Evolutionary conservation across 2,113 vertebrate species (phyloP).

Genomic region (Herpailurus yagouaroundi): DNA sequence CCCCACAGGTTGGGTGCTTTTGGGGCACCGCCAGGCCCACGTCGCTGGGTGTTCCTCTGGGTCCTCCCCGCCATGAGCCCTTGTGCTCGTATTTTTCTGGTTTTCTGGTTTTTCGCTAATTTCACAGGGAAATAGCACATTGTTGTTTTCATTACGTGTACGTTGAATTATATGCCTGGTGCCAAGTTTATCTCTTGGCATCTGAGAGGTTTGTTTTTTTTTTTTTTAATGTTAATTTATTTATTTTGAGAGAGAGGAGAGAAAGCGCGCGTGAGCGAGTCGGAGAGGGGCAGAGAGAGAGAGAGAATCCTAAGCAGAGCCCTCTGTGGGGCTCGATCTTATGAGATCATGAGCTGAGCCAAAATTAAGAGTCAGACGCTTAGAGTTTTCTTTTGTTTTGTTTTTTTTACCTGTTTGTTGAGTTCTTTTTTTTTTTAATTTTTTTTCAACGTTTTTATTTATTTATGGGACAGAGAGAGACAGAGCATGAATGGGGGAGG

Average conservation of each 20-base stretch:
- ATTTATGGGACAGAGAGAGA: no score
- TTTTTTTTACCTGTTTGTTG: neutral
- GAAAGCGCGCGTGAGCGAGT: no score
- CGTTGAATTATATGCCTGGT: neutral
- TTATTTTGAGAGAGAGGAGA: no score
- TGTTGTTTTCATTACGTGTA: neutral
- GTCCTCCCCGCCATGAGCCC: neutral
- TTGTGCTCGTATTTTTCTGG: neutral
- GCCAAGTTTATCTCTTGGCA: neutral
- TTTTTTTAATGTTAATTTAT: no score
- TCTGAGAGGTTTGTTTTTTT: neutral
- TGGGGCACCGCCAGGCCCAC: rapidly evolving
- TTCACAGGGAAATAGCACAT: neutral
- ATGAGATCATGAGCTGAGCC: no score
- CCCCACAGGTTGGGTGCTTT: neutral
- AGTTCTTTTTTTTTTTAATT: neutral
- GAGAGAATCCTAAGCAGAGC: no score
- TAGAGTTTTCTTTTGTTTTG: no score
- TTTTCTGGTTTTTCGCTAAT: neutral
- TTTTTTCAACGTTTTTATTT: no score
- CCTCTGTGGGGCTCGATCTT: no score
- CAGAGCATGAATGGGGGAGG: no score
- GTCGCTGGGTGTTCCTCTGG: neutral
- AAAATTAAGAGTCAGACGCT: no score
- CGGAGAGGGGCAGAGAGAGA: no score